A percentile compares a stretch with the other conserved stretches of the same genome.
Evolutionary conservation across 2,113 vertebrate genomes (phyloP).

Genomic region (Cavia porcellus): DNA sequence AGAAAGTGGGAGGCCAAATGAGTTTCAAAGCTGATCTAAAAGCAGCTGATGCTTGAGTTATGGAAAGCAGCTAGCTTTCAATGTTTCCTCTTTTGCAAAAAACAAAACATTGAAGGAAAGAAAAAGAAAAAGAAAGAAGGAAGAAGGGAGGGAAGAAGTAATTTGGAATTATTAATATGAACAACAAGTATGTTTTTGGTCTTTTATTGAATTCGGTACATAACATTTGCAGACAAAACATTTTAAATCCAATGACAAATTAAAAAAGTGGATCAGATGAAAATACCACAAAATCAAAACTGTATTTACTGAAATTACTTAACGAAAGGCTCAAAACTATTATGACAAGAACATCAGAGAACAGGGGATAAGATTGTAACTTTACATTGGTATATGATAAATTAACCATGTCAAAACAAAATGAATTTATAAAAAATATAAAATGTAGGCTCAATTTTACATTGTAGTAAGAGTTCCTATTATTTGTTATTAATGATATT

Average conservation of each 20-base stretch:
- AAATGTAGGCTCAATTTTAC: conserved; percentile 47
- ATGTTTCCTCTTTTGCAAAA: conserved; percentile 46
- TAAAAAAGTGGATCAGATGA: conserved; percentile 58
- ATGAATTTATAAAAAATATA: conserved; percentile 66
- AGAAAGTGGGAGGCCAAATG: neutral
- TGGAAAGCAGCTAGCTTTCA: neutral
- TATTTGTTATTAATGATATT: conserved; percentile 57
- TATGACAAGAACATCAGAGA: conserved; percentile 56
- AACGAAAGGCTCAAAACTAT: conserved; percentile 61
- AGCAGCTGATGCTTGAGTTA: neutral
- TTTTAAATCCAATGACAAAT: conserved; percentile 60
- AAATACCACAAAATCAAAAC: conserved; percentile 64
- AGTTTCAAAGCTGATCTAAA: neutral
- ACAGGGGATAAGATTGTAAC: conserved; percentile 47
- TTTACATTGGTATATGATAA: conserved; percentile 58
- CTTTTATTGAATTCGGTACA: conserved; percentile 80
- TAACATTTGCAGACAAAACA: conserved; percentile 74
- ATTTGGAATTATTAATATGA: conserved; percentile 59
- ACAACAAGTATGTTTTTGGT: conserved; percentile 8
- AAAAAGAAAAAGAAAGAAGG: neutral
- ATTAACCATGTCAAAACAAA: conserved; percentile 59
- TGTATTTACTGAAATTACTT: conserved; percentile 63
- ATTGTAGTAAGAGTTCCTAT: conserved; percentile 57
- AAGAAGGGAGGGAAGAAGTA: neutral
- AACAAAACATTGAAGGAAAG: neutral